Conservation (phyloP, 2,888 invertebrate species). For the Dusona sp. region DNA sequence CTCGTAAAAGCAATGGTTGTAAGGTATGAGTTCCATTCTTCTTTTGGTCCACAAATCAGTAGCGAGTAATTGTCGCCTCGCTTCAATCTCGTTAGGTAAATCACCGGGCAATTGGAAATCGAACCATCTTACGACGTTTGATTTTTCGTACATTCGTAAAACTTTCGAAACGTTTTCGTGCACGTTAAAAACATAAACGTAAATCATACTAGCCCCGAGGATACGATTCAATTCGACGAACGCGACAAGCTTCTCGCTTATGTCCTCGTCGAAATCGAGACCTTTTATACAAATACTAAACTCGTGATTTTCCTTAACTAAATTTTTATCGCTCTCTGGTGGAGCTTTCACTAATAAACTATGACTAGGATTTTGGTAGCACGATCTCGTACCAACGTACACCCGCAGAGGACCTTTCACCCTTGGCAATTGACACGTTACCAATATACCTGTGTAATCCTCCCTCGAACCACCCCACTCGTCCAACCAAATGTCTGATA, state of each 20-base stretch:
- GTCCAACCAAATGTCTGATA: constrained; percentile 88
- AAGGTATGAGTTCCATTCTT: constrained; percentile 90
- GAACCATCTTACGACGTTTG: constrained; percentile 80
- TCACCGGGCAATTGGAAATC: constrained; percentile 81
- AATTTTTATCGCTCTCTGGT: constrained; percentile 21
- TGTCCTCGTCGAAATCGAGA: constrained; percentile 88
- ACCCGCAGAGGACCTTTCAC: constrained; percentile 76
- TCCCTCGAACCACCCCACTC: constrained; percentile 87
- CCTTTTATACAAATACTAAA: constrained; percentile 91
- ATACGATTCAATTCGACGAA: constrained; percentile 90
- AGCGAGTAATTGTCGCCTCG: constrained; percentile 83
- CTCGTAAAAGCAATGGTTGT: constrained; percentile 92
- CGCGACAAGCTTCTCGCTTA: constrained; percentile 88
- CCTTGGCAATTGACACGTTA: constrained; percentile 88
- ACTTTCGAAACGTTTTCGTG: constrained; percentile 86
- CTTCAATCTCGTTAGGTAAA: constrained; percentile 84
- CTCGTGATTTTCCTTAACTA: constrained; percentile 69
- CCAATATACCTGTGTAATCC: constrained; percentile 87
- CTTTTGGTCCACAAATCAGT: constrained; percentile 89
- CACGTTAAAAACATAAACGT: constrained; percentile 88
- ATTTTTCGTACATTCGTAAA: constrained; percentile 86
- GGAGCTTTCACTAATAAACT: constrained; percentile 75
- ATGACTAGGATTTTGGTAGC: constrained; percentile 82
- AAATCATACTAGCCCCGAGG: constrained; percentile 89
- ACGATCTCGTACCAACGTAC: constrained; percentile 76